phyloP scores from a whole-genome alignment of 1,140 invertebrate genomes.

The Zaprionus taronus region DNA sequence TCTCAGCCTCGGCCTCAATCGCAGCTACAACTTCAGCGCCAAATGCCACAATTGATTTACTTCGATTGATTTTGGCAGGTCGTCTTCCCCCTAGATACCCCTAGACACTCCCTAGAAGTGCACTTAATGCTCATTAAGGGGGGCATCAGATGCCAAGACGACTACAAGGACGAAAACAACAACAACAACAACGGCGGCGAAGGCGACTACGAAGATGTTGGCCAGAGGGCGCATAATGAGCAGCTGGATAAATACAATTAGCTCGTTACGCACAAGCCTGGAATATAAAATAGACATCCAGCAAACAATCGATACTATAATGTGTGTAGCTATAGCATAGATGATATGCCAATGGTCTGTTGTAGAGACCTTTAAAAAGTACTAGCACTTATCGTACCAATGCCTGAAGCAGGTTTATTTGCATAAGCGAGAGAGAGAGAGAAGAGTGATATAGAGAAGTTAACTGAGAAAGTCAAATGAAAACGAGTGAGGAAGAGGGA shows the following conservation, averaged over 20 bases:
- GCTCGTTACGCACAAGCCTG: conserved; percentile 27
- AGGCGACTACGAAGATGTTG: not conserved
- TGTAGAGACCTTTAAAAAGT: not conserved
- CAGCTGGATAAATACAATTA: conserved; percentile 30
- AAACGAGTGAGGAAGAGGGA: not conserved
- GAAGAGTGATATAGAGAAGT: not conserved
- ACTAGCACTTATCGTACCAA: not conserved
- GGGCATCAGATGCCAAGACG: conserved; percentile 12
- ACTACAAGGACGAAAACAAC: not conserved
- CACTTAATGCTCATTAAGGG: conserved; percentile 30
- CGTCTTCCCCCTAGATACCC: not conserved
- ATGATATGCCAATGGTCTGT: conserved; percentile 9
- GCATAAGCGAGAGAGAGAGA: not conserved
- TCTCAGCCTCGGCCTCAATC: not conserved
- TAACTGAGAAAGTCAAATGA: not conserved
- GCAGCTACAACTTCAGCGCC: conserved; percentile 19
- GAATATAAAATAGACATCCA: conserved; percentile 7
- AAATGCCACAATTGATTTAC: conserved; percentile 76
- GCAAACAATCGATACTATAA: conserved; percentile 13
- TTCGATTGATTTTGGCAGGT: conserved; percentile 71
- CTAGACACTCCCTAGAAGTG: not conserved
- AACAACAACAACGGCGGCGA: too few species aligned
- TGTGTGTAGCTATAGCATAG: not conserved
- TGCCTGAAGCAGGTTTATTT: not conserved
- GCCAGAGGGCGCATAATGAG: conserved; percentile 19